Conservation (phyloP, 2,113 vertebrate species). For the Callaeas wilsoni region DNA sequence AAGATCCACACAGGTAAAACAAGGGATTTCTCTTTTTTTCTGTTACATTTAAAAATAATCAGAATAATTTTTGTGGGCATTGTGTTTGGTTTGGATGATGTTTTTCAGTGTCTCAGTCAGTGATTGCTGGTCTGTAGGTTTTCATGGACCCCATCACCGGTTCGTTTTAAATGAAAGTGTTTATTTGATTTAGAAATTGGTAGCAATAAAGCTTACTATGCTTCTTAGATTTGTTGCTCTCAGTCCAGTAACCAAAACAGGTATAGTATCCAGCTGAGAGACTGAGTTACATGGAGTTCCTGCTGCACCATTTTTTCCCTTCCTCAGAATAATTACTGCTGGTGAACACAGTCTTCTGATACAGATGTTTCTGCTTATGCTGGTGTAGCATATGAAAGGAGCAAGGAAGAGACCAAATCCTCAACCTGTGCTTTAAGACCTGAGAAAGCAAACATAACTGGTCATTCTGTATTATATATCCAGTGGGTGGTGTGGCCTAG, state of each 20-base stretch:
- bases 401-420: not conserved
- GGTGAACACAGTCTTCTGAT: not conserved
- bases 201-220: not conserved
- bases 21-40: not conserved
- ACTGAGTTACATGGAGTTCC: not conserved
- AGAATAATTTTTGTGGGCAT: not conserved
- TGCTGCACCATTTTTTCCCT: not conserved
- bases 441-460: not conserved
- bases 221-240: not conserved
- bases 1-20: slow-evolving; percentile 83
- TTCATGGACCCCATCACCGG: not conserved
- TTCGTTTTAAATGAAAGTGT: not conserved
- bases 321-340: not conserved
- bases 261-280: not conserved
- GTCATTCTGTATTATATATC: not conserved
- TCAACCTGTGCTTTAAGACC: not conserved
- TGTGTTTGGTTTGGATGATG: not conserved
- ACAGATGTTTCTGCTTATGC: not conserved
- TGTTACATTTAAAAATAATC: not conserved
- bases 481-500: not conserved
- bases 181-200: not conserved
- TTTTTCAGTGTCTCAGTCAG: not conserved
- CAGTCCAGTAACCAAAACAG: not conserved
- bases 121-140: not conserved
- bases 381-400: not conserved